Evolutionary conservation across 2,797 vertebrate species (phyloP).

Genomic region (Sphenodon punctatus): DNA sequence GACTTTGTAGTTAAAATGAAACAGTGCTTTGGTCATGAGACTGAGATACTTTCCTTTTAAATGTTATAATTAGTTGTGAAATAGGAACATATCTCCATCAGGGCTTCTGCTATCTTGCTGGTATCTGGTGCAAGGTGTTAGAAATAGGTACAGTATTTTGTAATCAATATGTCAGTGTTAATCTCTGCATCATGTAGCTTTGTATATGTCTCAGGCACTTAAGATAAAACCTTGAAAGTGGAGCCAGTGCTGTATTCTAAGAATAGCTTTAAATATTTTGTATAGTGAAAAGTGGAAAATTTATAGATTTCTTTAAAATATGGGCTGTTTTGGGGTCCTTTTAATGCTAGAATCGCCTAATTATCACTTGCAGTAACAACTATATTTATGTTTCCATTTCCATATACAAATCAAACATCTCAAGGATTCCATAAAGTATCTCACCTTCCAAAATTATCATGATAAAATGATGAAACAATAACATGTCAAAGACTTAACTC

Average conservation of each 20-base stretch:
- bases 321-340: neutral
- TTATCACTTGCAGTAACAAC: accelerated
- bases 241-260: slow-evolving; percentile 21
- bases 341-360: neutral
- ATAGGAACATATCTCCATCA: slow-evolving; percentile 68
- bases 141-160: slow-evolving; percentile 76
- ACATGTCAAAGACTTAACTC: too few relatives aligned
- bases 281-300: slow-evolving; percentile 4
- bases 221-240: slow-evolving; percentile 37
- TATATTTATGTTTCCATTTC: neutral
- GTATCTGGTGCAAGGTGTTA: slow-evolving; percentile 73
- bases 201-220: slow-evolving; percentile 37
- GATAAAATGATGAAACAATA: neutral
- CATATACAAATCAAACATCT: neutral
- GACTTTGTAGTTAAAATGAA: slow-evolving; percentile 48
- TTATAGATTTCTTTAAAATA: neutral
- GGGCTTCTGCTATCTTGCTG: slow-evolving; percentile 69
- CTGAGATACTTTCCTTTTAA: slow-evolving; percentile 79
- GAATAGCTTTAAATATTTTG: slow-evolving; percentile 24
- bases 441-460: neutral
- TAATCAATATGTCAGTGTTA: slow-evolving; percentile 76
- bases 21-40: slow-evolving; percentile 65
- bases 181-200: slow-evolving; percentile 38
- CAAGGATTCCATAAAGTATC: neutral
- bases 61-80: slow-evolving; percentile 79